These are phyloP conservation scores for Trypoxylon attenuatum DNA, from an alignment of 2,888 invertebrate genomes.

Conservation along the genomic window DNA sequence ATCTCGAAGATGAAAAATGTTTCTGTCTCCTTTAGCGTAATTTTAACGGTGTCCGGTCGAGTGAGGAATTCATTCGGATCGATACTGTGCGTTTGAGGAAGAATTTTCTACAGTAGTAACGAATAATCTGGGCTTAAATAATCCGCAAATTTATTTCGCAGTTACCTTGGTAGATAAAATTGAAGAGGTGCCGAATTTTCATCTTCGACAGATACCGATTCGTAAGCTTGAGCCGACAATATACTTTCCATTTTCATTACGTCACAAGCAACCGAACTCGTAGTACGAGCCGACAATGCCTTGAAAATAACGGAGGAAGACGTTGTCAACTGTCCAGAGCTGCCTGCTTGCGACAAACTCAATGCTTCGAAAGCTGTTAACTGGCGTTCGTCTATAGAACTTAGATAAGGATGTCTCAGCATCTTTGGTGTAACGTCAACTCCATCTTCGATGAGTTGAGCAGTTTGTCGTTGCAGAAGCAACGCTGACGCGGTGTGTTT, in stretches of 20 bases:
- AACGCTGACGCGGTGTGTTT: conserved; percentile 39
- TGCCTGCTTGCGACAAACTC: conserved; percentile 25
- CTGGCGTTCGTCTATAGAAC: conserved; percentile 67
- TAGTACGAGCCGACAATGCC: conserved; percentile 18
- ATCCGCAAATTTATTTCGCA: background rate
- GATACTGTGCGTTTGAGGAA: conserved; percentile 3
- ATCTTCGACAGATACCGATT: conserved; percentile 9
- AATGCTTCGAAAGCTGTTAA: conserved; percentile 51
- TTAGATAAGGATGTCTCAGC: conserved; percentile 67
- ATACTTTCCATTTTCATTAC: conserved; percentile 54
- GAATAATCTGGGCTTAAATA: background rate
- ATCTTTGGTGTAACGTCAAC: conserved; percentile 74
- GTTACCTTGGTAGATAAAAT: conserved; percentile 63
- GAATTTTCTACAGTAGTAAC: background rate
- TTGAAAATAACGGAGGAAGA: conserved; percentile 24
- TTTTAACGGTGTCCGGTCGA: conserved; percentile 77
- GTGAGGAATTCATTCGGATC: conserved; percentile 30
- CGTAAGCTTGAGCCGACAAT: conserved; percentile 38
- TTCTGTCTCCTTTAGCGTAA: conserved; percentile 82
- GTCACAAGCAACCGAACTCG: conserved; percentile 12
- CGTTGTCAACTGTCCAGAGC: conserved; percentile 13
- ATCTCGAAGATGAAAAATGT: conserved; percentile 81
- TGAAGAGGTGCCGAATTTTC: conserved; percentile 59
- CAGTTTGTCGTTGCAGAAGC: conserved; percentile 49
- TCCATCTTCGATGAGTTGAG: conserved; percentile 62